phyloP scores from a whole-genome alignment of 2,797 vertebrate species.

The Lepus townsendii region DNA sequence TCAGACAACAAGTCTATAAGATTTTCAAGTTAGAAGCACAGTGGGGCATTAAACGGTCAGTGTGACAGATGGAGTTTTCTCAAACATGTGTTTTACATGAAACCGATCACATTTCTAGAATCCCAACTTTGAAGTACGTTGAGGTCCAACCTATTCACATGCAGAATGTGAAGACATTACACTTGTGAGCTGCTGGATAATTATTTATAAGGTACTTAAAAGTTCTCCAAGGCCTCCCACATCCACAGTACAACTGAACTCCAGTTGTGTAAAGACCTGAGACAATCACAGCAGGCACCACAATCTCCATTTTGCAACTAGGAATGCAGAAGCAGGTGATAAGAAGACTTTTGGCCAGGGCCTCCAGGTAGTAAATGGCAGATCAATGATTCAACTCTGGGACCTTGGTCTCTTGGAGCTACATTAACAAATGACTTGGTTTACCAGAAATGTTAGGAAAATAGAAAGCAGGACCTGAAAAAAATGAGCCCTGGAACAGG shows the following conservation, averaged over 20 bases:
- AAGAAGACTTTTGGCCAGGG: not conserved
- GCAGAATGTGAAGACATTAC: not conserved
- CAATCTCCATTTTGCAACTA: not conserved
- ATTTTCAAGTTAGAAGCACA: not conserved
- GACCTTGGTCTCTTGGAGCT: not conserved
- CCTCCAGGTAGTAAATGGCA: not conserved
- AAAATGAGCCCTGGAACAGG: not conserved
- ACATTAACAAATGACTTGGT: not conserved
- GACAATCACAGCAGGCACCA: not conserved
- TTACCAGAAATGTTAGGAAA: not conserved
- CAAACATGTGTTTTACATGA: not conserved
- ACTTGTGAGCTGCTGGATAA: not conserved
- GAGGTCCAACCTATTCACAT: not conserved
- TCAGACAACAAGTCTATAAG: not conserved
- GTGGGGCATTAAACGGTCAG: not conserved
- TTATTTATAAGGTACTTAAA: not conserved
- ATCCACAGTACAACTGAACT: not conserved
- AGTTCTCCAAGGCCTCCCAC: not conserved
- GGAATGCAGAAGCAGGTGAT: not conserved
- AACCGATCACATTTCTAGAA: not conserved
- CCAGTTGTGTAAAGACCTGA: not conserved
- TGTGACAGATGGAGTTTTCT: not conserved
- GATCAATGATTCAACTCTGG: not conserved
- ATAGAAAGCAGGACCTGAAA: not conserved
- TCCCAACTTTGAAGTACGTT: not conserved